Evolutionary conservation across 2,888 invertebrate species (phyloP), one percentile per base, ranked within the genome.

Genomic region (Chromoteleia sp.): DNA sequence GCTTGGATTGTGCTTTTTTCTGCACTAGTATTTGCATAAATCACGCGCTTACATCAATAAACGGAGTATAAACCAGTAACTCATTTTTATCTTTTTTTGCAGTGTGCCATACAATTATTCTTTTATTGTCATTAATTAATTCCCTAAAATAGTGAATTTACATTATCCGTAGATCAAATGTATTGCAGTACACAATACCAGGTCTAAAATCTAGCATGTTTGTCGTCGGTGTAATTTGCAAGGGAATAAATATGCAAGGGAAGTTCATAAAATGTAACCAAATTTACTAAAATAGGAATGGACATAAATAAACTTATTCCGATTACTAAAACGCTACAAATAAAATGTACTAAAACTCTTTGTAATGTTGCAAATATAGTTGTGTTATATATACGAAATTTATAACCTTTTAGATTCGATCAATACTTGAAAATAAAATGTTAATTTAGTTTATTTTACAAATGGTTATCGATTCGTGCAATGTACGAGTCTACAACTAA

Each of bases 1-100:
- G n/a, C 29, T 21, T 1, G 21, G 19, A 63, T 63, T 50, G n/a
- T 6, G 5, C 19, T 50, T 33, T 48, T 61, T 63, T 52, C 10
- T 33, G 43, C 12, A 25, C 10, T 15, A 12, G 8, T 12, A 43
- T 15, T 43, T 43, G 43, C 29, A 59, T 59, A 59, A 43, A 59
- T 59, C 41, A 59, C 10, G 4, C 12, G 58, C 14, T 56, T 17
- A 36, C 17, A 19, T 12, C n/a, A 36, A 56, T 36, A 21, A 21
- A 48, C 8, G 48, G 7, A 54, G 54, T 54, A 21, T 12, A 21
- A 48, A 21, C n/a, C 21, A n/a, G 12, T 21, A 48, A 48, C 21
- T 48, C 48, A 12, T 14, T 48, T 3, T 12, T 33, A n/a, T 8
- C 4, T 14, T 3, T 14, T 0, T 41, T 12, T 15, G 39, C 14